Conservation (phyloP, 2,113 vertebrate species). For the Albula goreensis region DNA sequence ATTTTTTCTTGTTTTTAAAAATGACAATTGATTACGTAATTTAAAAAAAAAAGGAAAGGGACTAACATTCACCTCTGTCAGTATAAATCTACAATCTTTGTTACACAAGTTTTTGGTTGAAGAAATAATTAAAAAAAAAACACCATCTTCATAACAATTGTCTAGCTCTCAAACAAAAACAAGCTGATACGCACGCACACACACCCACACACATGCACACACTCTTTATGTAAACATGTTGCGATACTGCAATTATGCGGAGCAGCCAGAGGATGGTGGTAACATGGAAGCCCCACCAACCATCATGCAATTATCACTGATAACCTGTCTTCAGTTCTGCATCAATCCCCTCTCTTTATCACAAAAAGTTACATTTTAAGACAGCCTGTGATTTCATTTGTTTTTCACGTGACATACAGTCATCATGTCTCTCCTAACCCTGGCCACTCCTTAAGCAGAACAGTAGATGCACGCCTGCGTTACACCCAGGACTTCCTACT, state of each 20-base stretch:
- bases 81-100: not conserved
- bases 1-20: not conserved
- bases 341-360: too few relatives aligned
- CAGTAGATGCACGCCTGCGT: not conserved
- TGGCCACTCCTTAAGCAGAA: not conserved
- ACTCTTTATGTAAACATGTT: too few relatives aligned
- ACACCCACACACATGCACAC: too few relatives aligned
- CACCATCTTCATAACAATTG: not conserved
- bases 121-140: not conserved
- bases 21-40: not conserved
- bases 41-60: not conserved
- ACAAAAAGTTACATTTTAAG: too few relatives aligned
- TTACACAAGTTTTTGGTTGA: not conserved
- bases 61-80: not conserved
- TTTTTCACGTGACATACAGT: not conserved
- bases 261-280: too few relatives aligned
- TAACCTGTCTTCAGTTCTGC: too few relatives aligned
- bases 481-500: not conserved
- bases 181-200: too few relatives aligned
- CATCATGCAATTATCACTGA: too few relatives aligned
- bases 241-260: too few relatives aligned
- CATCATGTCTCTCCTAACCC: not conserved
- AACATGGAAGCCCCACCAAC: too few relatives aligned
- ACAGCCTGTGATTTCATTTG: too few relatives aligned
- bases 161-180: not conserved